Conservation (phyloP, 2,888 invertebrate genomes). For the Cosmia trapezina region DNA sequence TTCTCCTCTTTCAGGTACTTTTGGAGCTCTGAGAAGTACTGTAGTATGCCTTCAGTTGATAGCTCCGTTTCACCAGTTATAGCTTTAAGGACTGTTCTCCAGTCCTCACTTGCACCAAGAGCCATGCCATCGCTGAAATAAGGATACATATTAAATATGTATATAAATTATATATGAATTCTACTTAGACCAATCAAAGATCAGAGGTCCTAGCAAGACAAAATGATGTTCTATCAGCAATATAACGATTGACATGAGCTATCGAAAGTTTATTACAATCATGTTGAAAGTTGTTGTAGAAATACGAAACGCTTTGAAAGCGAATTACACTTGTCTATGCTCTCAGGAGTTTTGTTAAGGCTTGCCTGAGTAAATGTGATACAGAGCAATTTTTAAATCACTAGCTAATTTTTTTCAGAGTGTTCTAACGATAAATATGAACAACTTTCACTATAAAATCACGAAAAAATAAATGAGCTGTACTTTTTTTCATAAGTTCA, state of each 20-base stretch:
- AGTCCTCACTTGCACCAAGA: conserved; percentile 85
- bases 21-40: conserved; percentile 81
- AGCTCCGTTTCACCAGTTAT: conserved; percentile 86
- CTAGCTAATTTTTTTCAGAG: no score
- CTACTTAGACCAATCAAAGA: neutral
- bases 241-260: neutral
- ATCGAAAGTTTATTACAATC: no score
- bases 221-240: neutral
- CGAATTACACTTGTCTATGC: neutral
- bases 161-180: neutral
- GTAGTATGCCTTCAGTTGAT: conserved; percentile 82
- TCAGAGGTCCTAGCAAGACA: neutral
- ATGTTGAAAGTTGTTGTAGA: neutral
- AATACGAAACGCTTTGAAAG: neutral
- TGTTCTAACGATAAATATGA: no score
- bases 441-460: no score
- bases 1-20: conserved; percentile 80
- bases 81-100: conserved; percentile 82
- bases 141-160: neutral
- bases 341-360: neutral
- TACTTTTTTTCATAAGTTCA: no score
- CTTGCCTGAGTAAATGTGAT: neutral
- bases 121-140: conserved; percentile 85
- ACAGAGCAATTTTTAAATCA: no score
- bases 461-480: no score